Evolutionary conservation across 2,888 invertebrate species (phyloP).

Genomic region (Scaptomyza flava): DNA sequence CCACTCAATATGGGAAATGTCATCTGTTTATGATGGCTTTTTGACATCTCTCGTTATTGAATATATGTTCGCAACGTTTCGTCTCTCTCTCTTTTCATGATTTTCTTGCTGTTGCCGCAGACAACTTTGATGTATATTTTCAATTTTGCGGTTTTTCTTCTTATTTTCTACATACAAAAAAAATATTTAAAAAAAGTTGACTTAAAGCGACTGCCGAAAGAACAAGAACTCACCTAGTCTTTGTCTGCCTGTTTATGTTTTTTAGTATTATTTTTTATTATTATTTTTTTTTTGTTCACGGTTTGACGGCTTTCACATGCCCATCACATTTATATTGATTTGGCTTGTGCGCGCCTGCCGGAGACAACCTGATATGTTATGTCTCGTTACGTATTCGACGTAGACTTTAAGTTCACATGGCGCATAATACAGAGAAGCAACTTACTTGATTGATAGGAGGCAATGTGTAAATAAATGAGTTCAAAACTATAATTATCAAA

Average conservation of each 20-base stretch:
- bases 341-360: conserved; percentile 36
- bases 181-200: conserved; percentile 46
- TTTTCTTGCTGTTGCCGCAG: conserved; percentile 41
- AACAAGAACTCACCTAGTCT: conserved; percentile 36
- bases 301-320: conserved; percentile 51
- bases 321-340: conserved; percentile 55
- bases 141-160: conserved; percentile 68
- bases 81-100: conserved; percentile 17
- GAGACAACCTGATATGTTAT: conserved; percentile 33
- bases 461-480: no score
- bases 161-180: conserved; percentile 6
- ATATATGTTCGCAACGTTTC: conserved; percentile 69
- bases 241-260: conserved; percentile 41
- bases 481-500: no score
- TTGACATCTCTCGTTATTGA: conserved; percentile 80
- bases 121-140: conserved; percentile 74
- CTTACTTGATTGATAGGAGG: not conserved
- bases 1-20: conserved; percentile 83
- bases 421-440: not conserved
- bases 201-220: conserved; percentile 24
- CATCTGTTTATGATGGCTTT: conserved; percentile 83
- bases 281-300: conserved; percentile 29
- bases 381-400: conserved; percentile 7
- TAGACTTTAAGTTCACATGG: not conserved
- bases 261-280: conserved; percentile 8